Base-by-base conservation (phyloP, 2,113 vertebrate genomes). In the Progne subis region DNA sequence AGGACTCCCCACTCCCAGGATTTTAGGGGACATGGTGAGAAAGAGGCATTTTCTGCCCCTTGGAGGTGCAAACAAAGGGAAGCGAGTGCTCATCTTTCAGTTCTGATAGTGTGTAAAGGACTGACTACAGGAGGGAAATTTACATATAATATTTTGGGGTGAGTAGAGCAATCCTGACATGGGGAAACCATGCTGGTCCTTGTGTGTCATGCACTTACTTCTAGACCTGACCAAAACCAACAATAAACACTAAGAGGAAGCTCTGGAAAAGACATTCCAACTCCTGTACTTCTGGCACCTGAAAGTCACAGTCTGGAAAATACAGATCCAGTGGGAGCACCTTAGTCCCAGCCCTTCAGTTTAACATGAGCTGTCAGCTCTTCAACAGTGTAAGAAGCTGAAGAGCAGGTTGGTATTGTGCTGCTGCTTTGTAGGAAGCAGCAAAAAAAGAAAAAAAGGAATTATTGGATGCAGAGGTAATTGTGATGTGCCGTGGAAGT, bases 191-290 rank as follows among this genome's bases (percentile, higher is more conserved):
- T 37, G 52, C 20, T 88, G 44, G 49, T 65, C 29, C 56, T 16
- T 11, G 3, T 44, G 16, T n/a, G 24, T 31, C 0, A 0, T 20
- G n/a, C 23, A 16, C 5, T 80, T 41, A 12, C 17, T 57, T 70
- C 24, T 61, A 8, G 12, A 53, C 34, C 39, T 74, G 50, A 41
- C 46, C 1, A 1, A 78, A 88, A 91, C 8, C 57, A 85, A 81
- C 28, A 89, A 60, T 13, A 87, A 94, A 67, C 46, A 53, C 25
- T 39, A 39, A 21, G 46, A 91, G 61, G 65, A 87, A 90, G 74
- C 25, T 55, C 63, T 77, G 64, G 72, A 53, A 79, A 94, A 85
- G 69, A 80, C 14, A 85, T 70, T 28, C 43, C 50, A 74, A 17
- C 14, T 79, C 18, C 50, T 52, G 39, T 0, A 11, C 32, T 90